Conservation (phyloP, 1,140 invertebrate genomes). For the Globodera ellingtonae region DNA sequence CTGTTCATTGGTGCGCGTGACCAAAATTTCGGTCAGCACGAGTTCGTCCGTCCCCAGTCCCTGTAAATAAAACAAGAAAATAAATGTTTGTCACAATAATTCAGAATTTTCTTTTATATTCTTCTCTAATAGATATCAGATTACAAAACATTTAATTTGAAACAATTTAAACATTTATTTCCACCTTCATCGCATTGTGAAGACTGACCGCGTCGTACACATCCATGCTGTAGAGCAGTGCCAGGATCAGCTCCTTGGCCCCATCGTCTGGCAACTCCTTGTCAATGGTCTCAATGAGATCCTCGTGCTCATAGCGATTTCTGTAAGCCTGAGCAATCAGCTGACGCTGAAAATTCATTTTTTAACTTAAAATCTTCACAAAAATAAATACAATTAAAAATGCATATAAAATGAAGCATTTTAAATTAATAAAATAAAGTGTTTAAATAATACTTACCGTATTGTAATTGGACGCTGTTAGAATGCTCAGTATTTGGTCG, state of each 20-base stretch:
- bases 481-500: constrained; percentile 4
- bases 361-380: background rate
- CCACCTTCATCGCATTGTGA: constrained; percentile 15
- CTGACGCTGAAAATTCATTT: background rate
- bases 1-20: constrained; percentile 68
- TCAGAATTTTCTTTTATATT: too few relatives aligned
- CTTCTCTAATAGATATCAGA: too few relatives aligned
- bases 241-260: constrained; percentile 3
- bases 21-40: constrained; percentile 69
- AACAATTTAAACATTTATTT: background rate
- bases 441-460: background rate
- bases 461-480: background rate
- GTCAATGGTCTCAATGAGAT: background rate
- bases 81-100: too few relatives aligned
- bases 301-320: constrained; percentile 3
- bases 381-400: too few relatives aligned
- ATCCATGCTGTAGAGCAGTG: constrained; percentile 1
- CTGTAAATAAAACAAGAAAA: constrained; percentile 66
- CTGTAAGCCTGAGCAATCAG: constrained; percentile 1
- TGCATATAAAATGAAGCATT: too few relatives aligned
- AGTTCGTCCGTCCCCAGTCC: constrained; percentile 69
- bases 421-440: too few relatives aligned
- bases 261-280: constrained; percentile 8
- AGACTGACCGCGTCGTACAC: constrained; percentile 11
- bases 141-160: background rate